Evolutionary conservation across 2,888 invertebrate genomes (phyloP), one percentile per base, ranked within the genome.

Genomic region (Allophyes oxyacanthae): DNA sequence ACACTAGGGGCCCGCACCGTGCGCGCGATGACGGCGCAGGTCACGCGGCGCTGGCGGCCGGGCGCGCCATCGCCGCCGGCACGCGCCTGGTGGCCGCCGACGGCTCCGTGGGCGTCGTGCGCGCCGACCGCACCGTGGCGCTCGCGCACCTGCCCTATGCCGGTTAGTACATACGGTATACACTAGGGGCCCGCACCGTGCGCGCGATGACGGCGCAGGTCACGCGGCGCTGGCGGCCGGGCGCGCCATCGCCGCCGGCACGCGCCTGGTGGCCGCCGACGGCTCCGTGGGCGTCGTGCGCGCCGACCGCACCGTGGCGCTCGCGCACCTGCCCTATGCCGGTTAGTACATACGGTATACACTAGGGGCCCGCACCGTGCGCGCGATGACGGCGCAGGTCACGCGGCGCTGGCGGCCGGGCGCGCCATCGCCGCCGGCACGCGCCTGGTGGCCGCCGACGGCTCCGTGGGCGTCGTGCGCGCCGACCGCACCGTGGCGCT

Each of bases 201-300:
- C 88, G 83, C 79, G 92, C 92, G n/a, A 93, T 94, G 88, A 89
- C 95, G 83, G 95, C 96, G 44, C 96, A 96, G 81, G 96, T 96
- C 82, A 95, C 48, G 96, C 95, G 33, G 95, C 95, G 33, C 74
- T 92, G 67, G 95, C 95, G 37, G 93, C 95, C 92, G 88, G 91
- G 0, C 95, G 96, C 74, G 74, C 89, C 86, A 94, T 95, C 54
- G 93, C 94, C 59, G 88, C 89, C 52, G 93, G 90, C 76, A 92
- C 91, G 63, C 81, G 95, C 88, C 72, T 94, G 41, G 87, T 91
- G 91, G 96, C 78, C 83, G 74, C 95, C 0, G 96, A 96, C 87
- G 96, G 96, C 10, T 95, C 95, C 42, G 93, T 96, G 41, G 96
- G 96, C 60, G 94, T 96, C 63, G 95, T 96, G 62, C 95, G 96